phyloP scores from a whole-genome alignment of 2,888 invertebrate genomes.

The Agrilus mali region DNA sequence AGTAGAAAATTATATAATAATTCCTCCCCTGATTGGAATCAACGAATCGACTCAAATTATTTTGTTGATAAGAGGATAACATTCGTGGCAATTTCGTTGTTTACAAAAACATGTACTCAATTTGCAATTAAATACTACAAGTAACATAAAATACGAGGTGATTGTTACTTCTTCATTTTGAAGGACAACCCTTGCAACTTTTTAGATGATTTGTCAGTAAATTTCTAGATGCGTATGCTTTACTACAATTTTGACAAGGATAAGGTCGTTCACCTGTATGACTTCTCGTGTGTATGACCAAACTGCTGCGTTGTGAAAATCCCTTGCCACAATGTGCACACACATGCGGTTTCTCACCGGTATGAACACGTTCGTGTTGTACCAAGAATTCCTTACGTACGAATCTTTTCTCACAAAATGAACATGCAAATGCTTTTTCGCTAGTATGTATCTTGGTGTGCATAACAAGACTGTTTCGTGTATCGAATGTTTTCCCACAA shows the following conservation, averaged over 20 bases:
- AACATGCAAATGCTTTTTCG: conserved; percentile 29
- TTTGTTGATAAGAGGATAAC: too few relatives aligned
- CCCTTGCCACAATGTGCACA: conserved; percentile 29
- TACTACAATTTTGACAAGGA: conserved; percentile 31
- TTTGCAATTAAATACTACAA: too few relatives aligned
- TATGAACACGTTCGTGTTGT: conserved; percentile 29
- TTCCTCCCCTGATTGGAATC: too few relatives aligned
- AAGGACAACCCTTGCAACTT: conserved; percentile 22
- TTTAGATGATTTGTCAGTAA: conserved; percentile 18
- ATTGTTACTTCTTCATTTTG: too few relatives aligned
- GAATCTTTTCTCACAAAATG: conserved; percentile 30
- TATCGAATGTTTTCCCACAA: conserved; percentile 44
- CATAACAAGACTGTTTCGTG: conserved; percentile 38
- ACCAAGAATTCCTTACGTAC: conserved; percentile 29
- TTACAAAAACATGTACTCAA: too few relatives aligned
- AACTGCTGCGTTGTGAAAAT: conserved; percentile 26
- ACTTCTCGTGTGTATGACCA: conserved; percentile 24
- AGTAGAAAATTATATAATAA: too few relatives aligned
- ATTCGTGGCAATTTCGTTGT: too few relatives aligned
- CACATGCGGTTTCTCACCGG: conserved; percentile 28
- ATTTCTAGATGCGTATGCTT: conserved; percentile 20
- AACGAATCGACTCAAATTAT: too few relatives aligned
- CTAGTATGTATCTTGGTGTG: conserved; percentile 29
- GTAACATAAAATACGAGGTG: too few relatives aligned
- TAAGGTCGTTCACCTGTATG: conserved; percentile 37